Evolutionary conservation across 2,113 vertebrate species (phyloP).

Genomic region (Caracal caracal): DNA sequence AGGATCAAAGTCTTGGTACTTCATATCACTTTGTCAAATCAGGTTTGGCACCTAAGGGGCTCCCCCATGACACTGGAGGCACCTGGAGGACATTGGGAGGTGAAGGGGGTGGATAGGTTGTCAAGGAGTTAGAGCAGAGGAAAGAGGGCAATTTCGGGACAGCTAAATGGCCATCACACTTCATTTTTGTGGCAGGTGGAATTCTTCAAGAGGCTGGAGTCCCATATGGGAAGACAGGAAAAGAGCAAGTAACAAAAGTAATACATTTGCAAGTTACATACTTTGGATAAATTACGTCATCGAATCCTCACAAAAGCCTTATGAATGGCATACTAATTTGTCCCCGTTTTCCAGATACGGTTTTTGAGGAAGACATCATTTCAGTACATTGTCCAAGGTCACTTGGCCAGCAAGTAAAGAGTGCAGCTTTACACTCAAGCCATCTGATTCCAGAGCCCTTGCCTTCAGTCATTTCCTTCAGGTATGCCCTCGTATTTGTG

Average conservation of each 20-base stretch:
- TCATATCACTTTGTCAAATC: not conserved
- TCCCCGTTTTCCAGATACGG: not conserved
- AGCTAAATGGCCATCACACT: not conserved
- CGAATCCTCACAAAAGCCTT: not conserved
- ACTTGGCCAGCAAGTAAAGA: not conserved
- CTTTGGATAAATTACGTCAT: not conserved
- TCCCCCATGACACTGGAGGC: not conserved
- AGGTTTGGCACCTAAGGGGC: not conserved
- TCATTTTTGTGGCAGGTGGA: not conserved
- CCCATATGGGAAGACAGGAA: not conserved
- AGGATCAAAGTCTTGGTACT: not conserved
- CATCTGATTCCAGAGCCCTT: not conserved
- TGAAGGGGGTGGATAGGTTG: not conserved
- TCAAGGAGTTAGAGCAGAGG: not conserved
- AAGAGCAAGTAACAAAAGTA: not conserved
- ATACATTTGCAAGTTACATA: not conserved
- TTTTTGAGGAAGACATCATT: not conserved
- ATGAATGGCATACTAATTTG: not conserved
- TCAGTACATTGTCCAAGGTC: not conserved
- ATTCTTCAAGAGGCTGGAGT: not conserved
- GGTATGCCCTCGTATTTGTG: not conserved
- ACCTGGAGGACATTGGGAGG: not conserved
- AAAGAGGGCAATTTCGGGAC: not conserved
- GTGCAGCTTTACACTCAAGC: not conserved
- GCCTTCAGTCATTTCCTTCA: not conserved